Evolutionary conservation across 2,113 vertebrate species (phyloP).

Genomic region (Rhinolophus sinicus): DNA sequence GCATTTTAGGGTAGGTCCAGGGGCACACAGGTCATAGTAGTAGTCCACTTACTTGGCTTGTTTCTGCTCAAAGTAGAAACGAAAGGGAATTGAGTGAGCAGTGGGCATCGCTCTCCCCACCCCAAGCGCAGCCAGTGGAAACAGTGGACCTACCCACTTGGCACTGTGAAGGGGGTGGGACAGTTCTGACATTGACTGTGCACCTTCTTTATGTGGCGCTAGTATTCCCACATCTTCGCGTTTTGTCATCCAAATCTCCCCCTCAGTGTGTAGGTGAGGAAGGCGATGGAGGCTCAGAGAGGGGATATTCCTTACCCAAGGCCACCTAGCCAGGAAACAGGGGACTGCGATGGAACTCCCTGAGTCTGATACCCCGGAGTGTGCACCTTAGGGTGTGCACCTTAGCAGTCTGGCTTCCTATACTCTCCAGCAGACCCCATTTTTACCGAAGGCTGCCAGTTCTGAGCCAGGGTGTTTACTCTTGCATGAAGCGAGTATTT

Average conservation of each 20-base stretch:
- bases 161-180: not conserved
- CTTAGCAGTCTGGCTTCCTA: not conserved
- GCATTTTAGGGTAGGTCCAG: not conserved
- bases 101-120: fast-evolving
- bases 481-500: not conserved
- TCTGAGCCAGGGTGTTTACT: not conserved
- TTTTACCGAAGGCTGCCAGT: not conserved
- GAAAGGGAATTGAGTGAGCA: not conserved
- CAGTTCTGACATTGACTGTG: too few species aligned
- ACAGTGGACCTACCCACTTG: not conserved
- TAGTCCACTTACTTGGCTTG: not conserved
- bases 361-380: fast-evolving
- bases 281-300: not conserved
- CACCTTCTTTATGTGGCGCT: not conserved
- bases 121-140: not conserved
- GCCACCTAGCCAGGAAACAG: not conserved
- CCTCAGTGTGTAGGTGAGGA: not conserved
- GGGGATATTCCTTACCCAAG: too few species aligned
- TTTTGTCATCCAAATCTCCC: not conserved
- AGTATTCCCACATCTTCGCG: not conserved
- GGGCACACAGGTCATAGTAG: not conserved
- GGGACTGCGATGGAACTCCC: too few species aligned
- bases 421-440: not conserved
- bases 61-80: not conserved
- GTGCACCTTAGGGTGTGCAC: fast-evolving